Conservation (phyloP, 2,113 vertebrate species). For the Pica pica region DNA sequence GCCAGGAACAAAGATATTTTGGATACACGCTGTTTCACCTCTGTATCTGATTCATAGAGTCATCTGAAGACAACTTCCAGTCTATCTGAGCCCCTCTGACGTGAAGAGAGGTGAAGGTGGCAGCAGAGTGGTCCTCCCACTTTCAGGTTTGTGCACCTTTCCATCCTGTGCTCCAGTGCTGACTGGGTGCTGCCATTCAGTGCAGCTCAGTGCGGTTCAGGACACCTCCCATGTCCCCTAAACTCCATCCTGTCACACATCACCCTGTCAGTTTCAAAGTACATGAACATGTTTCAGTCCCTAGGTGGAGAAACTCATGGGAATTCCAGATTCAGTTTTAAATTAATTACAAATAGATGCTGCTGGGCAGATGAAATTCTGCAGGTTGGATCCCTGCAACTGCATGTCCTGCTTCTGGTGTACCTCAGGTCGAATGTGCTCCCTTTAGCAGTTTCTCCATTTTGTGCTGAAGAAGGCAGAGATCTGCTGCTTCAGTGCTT, state of each 20-base stretch:
- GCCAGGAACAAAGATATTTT: background rate
- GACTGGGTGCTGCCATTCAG: background rate
- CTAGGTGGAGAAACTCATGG: background rate
- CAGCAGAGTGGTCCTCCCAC: background rate
- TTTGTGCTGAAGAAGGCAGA: background rate
- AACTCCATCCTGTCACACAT: background rate
- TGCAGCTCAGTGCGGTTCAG: background rate
- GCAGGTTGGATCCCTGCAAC: background rate
- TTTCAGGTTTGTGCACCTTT: background rate
- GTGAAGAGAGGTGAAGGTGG: background rate
- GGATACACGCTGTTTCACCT: background rate
- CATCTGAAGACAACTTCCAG: background rate
- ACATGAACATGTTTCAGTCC: rapidly evolving
- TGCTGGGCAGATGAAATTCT: background rate
- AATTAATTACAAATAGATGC: background rate
- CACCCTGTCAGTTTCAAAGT: background rate
- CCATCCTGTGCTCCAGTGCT: background rate
- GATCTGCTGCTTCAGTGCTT: background rate
- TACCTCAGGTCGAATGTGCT: background rate
- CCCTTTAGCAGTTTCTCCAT: background rate
- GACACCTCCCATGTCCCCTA: background rate
- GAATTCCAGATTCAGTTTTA: background rate
- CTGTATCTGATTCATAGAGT: rapidly evolving
- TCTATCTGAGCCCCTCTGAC: background rate
- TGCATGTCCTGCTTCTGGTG: background rate